phyloP scores from a whole-genome alignment of 2,888 invertebrate genomes.

The Aelia acuminata region DNA sequence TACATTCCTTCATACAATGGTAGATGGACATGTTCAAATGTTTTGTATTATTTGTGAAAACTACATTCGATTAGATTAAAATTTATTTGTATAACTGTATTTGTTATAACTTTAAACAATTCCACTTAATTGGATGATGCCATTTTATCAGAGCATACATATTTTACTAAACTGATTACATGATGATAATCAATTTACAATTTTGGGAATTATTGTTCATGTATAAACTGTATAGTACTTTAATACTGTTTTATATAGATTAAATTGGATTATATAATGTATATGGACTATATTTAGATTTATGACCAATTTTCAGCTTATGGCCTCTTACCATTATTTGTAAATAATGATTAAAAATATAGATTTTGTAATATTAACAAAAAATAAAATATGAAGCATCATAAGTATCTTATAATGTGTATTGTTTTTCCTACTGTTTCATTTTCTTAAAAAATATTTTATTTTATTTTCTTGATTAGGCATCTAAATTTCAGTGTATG shows the following conservation, averaged over 20 bases:
- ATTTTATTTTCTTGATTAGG: neutral
- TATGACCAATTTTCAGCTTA: conserved; percentile 27
- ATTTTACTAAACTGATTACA: neutral
- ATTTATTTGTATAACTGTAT: neutral
- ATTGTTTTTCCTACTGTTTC: neutral
- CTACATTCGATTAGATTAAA: conserved; percentile 32
- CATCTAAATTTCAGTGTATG: neutral
- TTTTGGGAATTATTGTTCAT: neutral
- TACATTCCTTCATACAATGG: conserved; percentile 35
- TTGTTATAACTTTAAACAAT: conserved; percentile 18
- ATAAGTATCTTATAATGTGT: neutral
- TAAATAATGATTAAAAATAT: conserved; percentile 32
- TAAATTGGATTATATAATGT: neutral
- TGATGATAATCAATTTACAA: neutral
- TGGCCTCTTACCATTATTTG: conserved; percentile 29
- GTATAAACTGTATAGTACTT: conserved; percentile 25
- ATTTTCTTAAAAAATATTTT: too few species aligned
- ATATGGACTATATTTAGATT: conserved; percentile 31
- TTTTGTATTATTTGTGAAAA: conserved; percentile 36
- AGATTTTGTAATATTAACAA: conserved; percentile 43
- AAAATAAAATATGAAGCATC: conserved; percentile 7
- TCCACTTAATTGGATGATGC: neutral
- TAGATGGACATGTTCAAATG: conserved; percentile 23
- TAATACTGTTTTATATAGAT: conserved; percentile 30
- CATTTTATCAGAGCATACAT: neutral